phyloP scores from a whole-genome alignment of 37 sponge, comb jelly and placozoan genomes.

The Agelas oroides region DNA sequence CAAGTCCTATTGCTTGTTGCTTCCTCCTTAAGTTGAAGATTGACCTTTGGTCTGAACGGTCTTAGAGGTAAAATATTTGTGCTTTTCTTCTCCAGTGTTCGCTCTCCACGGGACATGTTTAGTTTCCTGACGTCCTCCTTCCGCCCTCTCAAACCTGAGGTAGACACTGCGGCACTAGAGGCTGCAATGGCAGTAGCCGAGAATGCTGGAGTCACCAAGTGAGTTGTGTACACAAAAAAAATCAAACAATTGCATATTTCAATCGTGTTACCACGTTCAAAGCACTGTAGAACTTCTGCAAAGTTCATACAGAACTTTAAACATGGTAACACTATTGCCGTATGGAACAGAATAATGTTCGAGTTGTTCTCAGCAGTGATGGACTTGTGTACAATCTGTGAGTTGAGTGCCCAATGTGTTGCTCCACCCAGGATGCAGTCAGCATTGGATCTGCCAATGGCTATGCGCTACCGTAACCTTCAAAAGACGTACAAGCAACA shows the following conservation, averaged over 20 bases:
- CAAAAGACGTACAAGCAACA: conserved; percentile 77
- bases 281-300: no score
- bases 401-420: no score
- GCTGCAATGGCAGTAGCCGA: conserved; percentile 52
- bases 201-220: conserved; percentile 38
- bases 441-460: conserved; percentile 82
- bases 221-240: no score
- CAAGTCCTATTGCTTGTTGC: no score
- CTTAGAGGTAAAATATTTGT: no score
- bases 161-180: conserved; percentile 56
- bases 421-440: conserved; percentile 56
- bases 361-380: no score
- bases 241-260: conserved; percentile 7
- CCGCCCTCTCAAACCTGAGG: conserved; percentile 62
- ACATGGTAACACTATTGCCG: no score
- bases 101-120: conserved; percentile 87
- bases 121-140: conserved; percentile 88
- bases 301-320: no score
- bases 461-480: conserved; percentile 90
- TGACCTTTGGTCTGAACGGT: no score
- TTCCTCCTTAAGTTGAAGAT: no score
- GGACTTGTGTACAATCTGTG: neutral
- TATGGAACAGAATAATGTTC: no score
- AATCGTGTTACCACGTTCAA: no score
- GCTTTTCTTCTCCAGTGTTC: conserved; percentile 13